These are phyloP conservation scores for Echinarachnius parma DNA, from an alignment of 53 echinoderm and acorn worm genomes.

Conservation along the genomic window DNA sequence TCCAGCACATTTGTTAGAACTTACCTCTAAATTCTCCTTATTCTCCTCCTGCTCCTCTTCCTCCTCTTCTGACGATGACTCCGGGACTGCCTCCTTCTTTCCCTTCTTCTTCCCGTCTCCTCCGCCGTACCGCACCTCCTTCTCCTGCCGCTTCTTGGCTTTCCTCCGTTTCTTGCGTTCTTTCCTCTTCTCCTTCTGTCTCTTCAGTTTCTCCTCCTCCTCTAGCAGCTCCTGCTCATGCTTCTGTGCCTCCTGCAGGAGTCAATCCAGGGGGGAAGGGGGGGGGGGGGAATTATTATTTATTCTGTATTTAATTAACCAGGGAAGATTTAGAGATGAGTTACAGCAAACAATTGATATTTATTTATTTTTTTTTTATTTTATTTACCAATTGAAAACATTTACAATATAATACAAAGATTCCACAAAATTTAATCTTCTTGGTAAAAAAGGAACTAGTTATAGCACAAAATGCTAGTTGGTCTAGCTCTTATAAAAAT, in stretches of 20 bases:
- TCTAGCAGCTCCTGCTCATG: constrained; percentile 66
- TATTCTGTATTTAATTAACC: no score
- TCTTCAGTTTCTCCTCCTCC: constrained; percentile 83
- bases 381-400: no score
- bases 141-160: constrained; percentile 73
- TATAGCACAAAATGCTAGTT: no score
- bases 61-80: constrained; percentile 40
- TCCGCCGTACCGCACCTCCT: constrained; percentile 33
- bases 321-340: no score
- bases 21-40: constrained; percentile 37
- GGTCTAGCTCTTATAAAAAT: no score
- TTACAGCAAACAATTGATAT: no score
- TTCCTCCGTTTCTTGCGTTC: constrained; percentile 74
- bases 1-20: not conserved
- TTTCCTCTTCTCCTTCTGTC: constrained; percentile 68
- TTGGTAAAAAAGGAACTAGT: no score
- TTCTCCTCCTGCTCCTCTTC: constrained; percentile 57
- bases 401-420: no score
- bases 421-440: no score
- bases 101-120: constrained; percentile 38
- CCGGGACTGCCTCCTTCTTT: constrained; percentile 35
- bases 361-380: no score
- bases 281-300: no score
- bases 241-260: constrained; percentile 71
- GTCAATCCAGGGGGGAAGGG: no score